Evolutionary conservation across 2,888 invertebrate genomes (phyloP).

Genomic region (Caenorhabditis imperialis): DNA sequence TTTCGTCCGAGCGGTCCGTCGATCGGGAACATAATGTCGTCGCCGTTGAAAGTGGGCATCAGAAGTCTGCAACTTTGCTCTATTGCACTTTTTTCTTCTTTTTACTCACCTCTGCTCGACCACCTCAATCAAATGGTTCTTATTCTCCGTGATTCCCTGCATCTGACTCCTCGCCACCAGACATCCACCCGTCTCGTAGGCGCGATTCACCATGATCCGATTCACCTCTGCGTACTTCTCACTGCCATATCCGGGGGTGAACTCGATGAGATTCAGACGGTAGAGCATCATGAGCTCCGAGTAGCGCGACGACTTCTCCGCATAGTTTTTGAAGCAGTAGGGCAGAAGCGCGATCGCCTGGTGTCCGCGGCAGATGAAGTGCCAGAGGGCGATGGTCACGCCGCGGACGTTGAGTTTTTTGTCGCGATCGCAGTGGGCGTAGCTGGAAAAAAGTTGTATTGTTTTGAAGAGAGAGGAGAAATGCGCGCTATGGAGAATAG

Average conservation of each 20-base stretch:
- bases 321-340: slow-evolving; percentile 68
- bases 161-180: slow-evolving; percentile 66
- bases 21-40: slow-evolving; percentile 71
- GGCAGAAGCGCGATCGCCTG: slow-evolving; percentile 68
- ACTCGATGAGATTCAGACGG: slow-evolving; percentile 66
- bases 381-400: slow-evolving; percentile 68
- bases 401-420: slow-evolving; percentile 65
- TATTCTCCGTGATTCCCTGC: slow-evolving; percentile 67
- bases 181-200: slow-evolving; percentile 67
- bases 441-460: no score
- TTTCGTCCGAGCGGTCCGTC: slow-evolving; percentile 69
- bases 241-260: slow-evolving; percentile 67
- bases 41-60: slow-evolving; percentile 71
- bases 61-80: slow-evolving; percentile 59
- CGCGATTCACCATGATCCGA: slow-evolving; percentile 66
- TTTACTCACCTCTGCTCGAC: slow-evolving; percentile 58
- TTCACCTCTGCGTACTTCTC: slow-evolving; percentile 71
- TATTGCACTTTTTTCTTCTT: neutral
- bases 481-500: no score
- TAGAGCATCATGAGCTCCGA: slow-evolving; percentile 64
- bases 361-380: slow-evolving; percentile 69
- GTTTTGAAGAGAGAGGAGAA: no score
- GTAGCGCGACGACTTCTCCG: slow-evolving; percentile 65
- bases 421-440: slow-evolving; percentile 63
- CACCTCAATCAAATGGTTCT: slow-evolving; percentile 57